These are phyloP conservation scores for Morpho deidamia DNA, from an alignment of 2,888 invertebrate species.

Conservation along the genomic window DNA sequence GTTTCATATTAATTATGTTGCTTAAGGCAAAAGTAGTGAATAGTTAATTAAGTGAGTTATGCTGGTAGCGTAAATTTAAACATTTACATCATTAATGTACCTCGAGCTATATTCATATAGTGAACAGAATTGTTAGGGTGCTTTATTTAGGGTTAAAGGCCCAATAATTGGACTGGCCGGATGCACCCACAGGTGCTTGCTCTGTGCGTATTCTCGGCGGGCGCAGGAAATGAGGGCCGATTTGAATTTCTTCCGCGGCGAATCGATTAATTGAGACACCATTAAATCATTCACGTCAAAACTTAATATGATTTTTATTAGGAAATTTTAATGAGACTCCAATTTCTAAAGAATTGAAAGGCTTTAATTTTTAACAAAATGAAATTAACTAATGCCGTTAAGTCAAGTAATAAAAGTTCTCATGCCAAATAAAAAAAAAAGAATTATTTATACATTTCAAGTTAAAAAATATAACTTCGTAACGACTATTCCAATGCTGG, in stretches of 20 bases:
- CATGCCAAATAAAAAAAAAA: too few species aligned
- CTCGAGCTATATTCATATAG: conserved; percentile 40
- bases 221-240: conserved; percentile 63
- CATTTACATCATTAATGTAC: conserved; percentile 43
- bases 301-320: conserved; percentile 20
- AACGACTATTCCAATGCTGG: too few species aligned
- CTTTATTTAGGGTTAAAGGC: conserved; percentile 61
- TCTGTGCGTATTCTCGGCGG: conserved; percentile 47
- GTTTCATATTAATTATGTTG: conserved; percentile 2
- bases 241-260: conserved; percentile 65
- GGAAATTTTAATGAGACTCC: conserved; percentile 15
- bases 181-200: conserved; percentile 61
- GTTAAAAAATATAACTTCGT: too few species aligned
- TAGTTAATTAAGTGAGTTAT: conserved; percentile 10
- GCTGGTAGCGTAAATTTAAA: conserved; percentile 15
- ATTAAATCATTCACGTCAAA: conserved; percentile 23
- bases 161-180: conserved; percentile 66
- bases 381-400: conserved; percentile 1
- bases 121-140: conserved; percentile 54
- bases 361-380: background rate
- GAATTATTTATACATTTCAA: too few species aligned
- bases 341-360: too few species aligned
- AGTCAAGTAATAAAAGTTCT: too few species aligned
- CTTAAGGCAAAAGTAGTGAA: conserved; percentile 5
- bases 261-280: conserved; percentile 56